A percentile compares a stretch with the other conserved stretches of the same genome.
These are phyloP conservation scores for Geophilus truncorum DNA, from an alignment of 2,888 invertebrate genomes.

Conservation along the genomic window DNA sequence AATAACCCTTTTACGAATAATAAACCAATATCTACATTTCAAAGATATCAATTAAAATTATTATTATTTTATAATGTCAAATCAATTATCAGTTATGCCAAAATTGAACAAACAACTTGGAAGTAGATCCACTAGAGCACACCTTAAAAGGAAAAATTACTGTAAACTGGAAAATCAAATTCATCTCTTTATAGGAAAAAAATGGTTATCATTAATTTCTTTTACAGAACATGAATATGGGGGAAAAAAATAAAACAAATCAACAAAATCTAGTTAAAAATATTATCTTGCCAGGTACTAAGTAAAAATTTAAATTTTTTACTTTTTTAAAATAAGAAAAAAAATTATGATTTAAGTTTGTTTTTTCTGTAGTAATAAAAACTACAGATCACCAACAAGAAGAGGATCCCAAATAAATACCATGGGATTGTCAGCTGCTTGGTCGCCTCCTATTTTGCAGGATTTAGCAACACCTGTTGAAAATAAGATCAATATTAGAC, in stretches of 20 bases:
- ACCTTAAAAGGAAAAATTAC: slow-evolving; percentile 36
- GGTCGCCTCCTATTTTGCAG: slow-evolving; percentile 36
- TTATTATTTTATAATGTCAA: slow-evolving; percentile 28
- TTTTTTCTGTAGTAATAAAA: slow-evolving; percentile 35
- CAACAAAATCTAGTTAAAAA: background rate
- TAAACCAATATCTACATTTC: slow-evolving; percentile 11
- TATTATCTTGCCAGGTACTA: background rate
- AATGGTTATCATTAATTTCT: slow-evolving; percentile 22
- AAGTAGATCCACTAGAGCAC: slow-evolving; percentile 38
- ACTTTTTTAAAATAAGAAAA: slow-evolving; percentile 15
- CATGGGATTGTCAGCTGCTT: slow-evolving; percentile 36
- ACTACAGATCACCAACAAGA: slow-evolving; percentile 38
- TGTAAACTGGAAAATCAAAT: slow-evolving; percentile 35
- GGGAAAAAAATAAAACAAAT: background rate
- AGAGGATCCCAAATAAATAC: slow-evolving; percentile 38
- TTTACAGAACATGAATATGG: slow-evolving; percentile 31
- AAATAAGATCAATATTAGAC: slow-evolving; percentile 38
- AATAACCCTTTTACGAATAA: slow-evolving; percentile 16
- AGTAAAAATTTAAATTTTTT: slow-evolving; percentile 28
- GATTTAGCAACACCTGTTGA: slow-evolving; percentile 37
- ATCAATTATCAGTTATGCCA: background rate
- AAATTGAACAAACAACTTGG: slow-evolving; percentile 33
- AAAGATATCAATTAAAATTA: slow-evolving; percentile 25
- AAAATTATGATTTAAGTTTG: background rate
- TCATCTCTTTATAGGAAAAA: slow-evolving; percentile 22